Evolutionary conservation across 2,797 vertebrate species (phyloP).

Genomic region (Denticeps clupeoides): DNA sequence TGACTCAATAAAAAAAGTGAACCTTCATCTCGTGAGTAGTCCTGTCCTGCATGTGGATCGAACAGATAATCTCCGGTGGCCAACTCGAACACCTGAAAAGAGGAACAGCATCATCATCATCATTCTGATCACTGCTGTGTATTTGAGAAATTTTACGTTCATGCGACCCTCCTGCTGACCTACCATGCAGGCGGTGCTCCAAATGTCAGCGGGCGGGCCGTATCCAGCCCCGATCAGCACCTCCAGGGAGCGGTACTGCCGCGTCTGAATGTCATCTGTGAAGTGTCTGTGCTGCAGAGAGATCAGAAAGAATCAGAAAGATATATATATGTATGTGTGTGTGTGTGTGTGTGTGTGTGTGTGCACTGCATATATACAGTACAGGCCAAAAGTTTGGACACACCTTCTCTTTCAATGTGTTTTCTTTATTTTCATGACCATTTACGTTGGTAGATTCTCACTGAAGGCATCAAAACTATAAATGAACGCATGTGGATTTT

Average conservation of each 20-base stretch:
- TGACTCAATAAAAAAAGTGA: not conserved
- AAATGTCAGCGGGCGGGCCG: conserved; percentile 79
- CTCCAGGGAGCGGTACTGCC: conserved; percentile 84
- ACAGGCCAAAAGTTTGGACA: too few relatives aligned
- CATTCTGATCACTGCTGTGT: too few relatives aligned
- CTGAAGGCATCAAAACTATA: too few relatives aligned
- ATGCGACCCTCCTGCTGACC: not conserved
- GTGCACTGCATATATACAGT: too few relatives aligned
- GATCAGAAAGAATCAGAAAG: not conserved
- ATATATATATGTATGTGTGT: too few relatives aligned
- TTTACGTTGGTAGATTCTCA: too few relatives aligned
- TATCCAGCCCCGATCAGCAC: conserved; percentile 79
- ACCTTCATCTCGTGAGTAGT: conserved; percentile 97
- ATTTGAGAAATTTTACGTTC: too few relatives aligned
- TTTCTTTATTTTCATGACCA: too few relatives aligned
- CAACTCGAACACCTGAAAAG: conserved; percentile 44
- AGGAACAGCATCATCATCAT: too few relatives aligned
- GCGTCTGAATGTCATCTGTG: conserved; percentile 86
- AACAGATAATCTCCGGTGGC: conserved; percentile 96
- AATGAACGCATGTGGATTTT: too few relatives aligned
- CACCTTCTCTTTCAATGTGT: too few relatives aligned
- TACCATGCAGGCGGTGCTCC: conserved; percentile 93
- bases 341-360: too few relatives aligned
- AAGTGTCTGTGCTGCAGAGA: conserved; percentile 77
- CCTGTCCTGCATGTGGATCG: conserved; percentile 93